Conservation (phyloP, 2,888 invertebrate genomes). For the Harpalus rubripes region DNA sequence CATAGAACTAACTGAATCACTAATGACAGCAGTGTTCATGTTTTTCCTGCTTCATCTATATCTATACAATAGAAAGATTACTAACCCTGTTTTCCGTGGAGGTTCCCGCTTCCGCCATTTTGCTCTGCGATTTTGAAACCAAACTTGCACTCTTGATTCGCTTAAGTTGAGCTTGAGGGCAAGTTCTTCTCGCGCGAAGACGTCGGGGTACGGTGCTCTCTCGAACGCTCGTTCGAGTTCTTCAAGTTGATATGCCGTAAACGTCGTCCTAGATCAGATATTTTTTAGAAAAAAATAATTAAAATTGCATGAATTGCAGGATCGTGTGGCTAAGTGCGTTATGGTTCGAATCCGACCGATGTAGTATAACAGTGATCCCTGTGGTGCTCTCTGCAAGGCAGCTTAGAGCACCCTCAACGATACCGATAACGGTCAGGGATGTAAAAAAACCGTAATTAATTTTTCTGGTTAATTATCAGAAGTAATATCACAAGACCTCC, state of each 20-base stretch:
- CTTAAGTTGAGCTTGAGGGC: conserved; percentile 94
- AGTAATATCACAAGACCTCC: too few species aligned
- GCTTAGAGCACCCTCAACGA: too few species aligned
- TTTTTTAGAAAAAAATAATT: neutral
- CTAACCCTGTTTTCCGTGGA: conserved; percentile 88
- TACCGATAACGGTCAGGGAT: too few species aligned
- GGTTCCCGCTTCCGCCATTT: conserved; percentile 97
- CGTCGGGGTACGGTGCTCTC: conserved; percentile 96
- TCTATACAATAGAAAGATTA: neutral
- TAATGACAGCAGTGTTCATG: neutral
- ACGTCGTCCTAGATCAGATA: conserved; percentile 88
- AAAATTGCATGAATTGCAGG: neutral
- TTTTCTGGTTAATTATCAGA: too few species aligned
- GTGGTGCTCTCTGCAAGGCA: too few species aligned
- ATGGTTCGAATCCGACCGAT: too few species aligned
- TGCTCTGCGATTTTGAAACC: conserved; percentile 95
- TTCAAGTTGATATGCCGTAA: conserved; percentile 96
- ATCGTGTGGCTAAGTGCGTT: too few species aligned
- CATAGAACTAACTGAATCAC: neutral
- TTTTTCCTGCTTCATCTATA: neutral
- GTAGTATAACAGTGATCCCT: too few species aligned
- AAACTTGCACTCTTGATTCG: conserved; percentile 88
- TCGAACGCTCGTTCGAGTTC: conserved; percentile 96
- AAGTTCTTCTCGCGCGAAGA: conserved; percentile 95
- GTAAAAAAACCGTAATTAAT: too few species aligned